Percentiles rank a stretch among this genome's conserved stretches.
Conservation (phyloP, 2,888 invertebrate genomes). For the Lasioglossum pauxillum region DNA sequence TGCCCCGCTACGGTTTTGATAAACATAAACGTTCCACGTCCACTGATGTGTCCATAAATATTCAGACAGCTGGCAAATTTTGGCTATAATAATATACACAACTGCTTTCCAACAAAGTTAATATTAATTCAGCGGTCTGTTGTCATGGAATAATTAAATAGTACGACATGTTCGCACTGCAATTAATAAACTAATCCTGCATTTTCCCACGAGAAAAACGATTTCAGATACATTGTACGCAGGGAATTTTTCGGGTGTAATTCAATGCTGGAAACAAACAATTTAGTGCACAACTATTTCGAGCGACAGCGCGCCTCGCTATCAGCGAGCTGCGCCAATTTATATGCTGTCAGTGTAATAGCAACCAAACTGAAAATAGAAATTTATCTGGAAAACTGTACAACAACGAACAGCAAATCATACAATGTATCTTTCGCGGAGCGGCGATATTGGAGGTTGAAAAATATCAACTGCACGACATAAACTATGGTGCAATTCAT, state of each 20-base stretch:
- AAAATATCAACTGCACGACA: slow-evolving; percentile 3
- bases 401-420: slow-evolving; percentile 2
- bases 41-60: background rate
- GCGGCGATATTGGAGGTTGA: background rate
- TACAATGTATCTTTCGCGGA: slow-evolving; percentile 2
- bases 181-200: too few relatives aligned
- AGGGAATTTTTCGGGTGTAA: too few relatives aligned
- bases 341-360: slow-evolving; percentile 4
- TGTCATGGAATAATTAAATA: background rate
- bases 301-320: background rate
- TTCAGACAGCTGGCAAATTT: background rate
- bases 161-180: background rate
- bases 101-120: background rate
- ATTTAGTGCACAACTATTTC: background rate
- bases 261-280: background rate
- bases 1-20: too few relatives aligned
- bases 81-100: background rate
- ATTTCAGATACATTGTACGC: too few relatives aligned
- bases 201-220: too few relatives aligned
- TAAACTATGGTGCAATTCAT: background rate
- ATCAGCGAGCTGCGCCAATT: background rate
- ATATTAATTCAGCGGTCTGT: background rate
- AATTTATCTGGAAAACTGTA: background rate
- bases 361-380: slow-evolving; percentile 3
- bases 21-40: background rate